Conservation (phyloP, 2,797 vertebrate species). For the Argyrosomus regius region DNA sequence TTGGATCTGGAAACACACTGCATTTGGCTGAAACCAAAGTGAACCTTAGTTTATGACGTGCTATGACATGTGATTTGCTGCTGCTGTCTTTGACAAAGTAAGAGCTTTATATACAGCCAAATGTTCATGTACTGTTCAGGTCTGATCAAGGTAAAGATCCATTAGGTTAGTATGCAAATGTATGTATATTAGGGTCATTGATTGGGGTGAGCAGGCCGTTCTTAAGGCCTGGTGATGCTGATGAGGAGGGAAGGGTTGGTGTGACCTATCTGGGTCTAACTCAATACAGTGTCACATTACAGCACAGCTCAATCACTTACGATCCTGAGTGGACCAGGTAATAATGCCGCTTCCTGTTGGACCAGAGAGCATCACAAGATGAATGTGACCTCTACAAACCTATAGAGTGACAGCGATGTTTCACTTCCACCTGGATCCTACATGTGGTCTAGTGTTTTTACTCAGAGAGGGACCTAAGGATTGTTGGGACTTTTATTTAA, state of each 20-base stretch:
- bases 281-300: conserved; percentile 88
- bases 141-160: conserved; percentile 83
- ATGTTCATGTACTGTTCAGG: conserved; percentile 69
- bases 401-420: conserved; percentile 23
- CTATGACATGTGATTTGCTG: conserved; percentile 12
- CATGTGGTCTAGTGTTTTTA: conserved; percentile 9
- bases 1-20: not conserved
- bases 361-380: conserved; percentile 57
- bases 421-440: conserved; percentile 9
- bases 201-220: conserved; percentile 74
- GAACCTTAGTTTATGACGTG: not conserved
- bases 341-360: conserved; percentile 74
- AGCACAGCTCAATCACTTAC: conserved; percentile 86
- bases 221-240: conserved; percentile 79
- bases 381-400: conserved; percentile 68
- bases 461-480: not conserved
- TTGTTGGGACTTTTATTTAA: conserved; percentile 2
- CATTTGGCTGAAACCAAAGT: conserved; percentile 7
- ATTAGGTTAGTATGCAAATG: conserved; percentile 86
- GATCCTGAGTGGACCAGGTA: conserved; percentile 74
- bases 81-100: conserved; percentile 26
- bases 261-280: conserved; percentile 86
- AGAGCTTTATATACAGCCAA: conserved; percentile 59
- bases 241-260: conserved; percentile 84
- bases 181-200: conserved; percentile 86